phyloP scores from a whole-genome alignment of 1,140 invertebrate species.

The Sminthurinus signatus region DNA sequence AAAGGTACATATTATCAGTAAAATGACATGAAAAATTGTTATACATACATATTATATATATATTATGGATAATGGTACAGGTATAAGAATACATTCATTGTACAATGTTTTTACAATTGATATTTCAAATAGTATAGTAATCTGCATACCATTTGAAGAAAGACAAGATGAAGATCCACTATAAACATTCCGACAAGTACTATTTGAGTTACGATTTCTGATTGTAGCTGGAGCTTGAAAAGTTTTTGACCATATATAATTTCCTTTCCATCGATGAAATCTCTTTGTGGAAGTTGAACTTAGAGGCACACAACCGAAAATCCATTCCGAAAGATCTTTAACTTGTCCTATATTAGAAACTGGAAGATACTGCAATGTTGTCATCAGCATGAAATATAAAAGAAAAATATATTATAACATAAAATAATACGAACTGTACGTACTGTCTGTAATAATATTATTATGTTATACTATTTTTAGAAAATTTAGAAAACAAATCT shows the following conservation, averaged over 20 bases:
- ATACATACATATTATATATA: background rate
- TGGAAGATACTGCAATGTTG: slow-evolving; percentile 20
- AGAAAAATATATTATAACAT: too few relatives aligned
- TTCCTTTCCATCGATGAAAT: slow-evolving; percentile 21
- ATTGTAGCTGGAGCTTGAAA: slow-evolving; percentile 7
- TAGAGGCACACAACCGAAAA: slow-evolving; percentile 38
- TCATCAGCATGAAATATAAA: too few relatives aligned
- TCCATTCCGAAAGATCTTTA: slow-evolving; percentile 34
- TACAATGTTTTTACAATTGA: too few relatives aligned
- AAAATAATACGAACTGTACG: too few relatives aligned
- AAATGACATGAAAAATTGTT: too few relatives aligned
- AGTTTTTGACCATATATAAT: slow-evolving; percentile 1
- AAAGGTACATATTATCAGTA: too few relatives aligned
- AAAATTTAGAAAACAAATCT: too few relatives aligned
- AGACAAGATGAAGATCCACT: slow-evolving; percentile 12
- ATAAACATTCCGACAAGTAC: slow-evolving; percentile 9
- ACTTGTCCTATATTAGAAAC: slow-evolving; percentile 18
- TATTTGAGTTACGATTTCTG: slow-evolving; percentile 2
- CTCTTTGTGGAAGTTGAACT: slow-evolving; percentile 20
- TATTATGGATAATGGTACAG: too few relatives aligned
- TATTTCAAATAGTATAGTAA: background rate
- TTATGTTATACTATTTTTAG: too few relatives aligned
- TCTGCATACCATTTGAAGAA: background rate
- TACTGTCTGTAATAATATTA: too few relatives aligned
- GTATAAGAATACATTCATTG: too few relatives aligned